Base-by-base conservation (phyloP, 2,113 vertebrate species). In the Ptyas mucosa region DNA sequence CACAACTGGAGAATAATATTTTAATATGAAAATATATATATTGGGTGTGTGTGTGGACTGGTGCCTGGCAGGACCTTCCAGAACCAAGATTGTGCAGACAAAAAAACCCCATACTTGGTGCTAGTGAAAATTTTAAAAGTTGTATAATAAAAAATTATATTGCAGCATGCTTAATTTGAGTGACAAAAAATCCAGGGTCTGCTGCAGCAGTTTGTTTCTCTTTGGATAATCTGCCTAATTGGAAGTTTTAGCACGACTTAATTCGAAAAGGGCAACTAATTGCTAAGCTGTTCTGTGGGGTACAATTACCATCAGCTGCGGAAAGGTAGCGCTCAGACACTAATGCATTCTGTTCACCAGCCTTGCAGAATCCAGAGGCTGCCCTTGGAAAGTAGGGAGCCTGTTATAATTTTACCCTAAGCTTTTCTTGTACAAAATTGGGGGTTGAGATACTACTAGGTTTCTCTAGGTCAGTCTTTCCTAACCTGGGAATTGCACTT, bases 221-320 rank as follows among this genome's bases (percentile, higher is more conserved):
- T 51, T 57, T 58, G 21, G 39, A 49, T 87, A 88, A 92, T 92
- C 49, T 92, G 57, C 57, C 24, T 92, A 92, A 92, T 88, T 69
- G 39, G 55, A 69, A 92, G 85, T 64, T 88, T 88, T 88, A 69
- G 57, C 46, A 92, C 21, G 23, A 92, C n/a, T 88, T 92, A 88
- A 81, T 34, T 64, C 23, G 52, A 53, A 92, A 51, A 39, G 57
- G 57, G 21, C 55, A 92, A 51, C 85, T 92, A 64, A 92, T 88
- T 92, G 85, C 46, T 88, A 64, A 61, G 85, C n/a, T 18, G 18
- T 57, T 91, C 52, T 81, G 81, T 53, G 69, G 10, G 51, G 57
- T 46, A 52, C 21, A 58, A 14, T 85, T 85, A 57, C 75, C 26
- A 81, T 91, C 43, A 34, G 51, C 85, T 52, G 85, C 5, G 3